Conservation (phyloP, 2,888 invertebrate species). For the Andrena minutula region DNA sequence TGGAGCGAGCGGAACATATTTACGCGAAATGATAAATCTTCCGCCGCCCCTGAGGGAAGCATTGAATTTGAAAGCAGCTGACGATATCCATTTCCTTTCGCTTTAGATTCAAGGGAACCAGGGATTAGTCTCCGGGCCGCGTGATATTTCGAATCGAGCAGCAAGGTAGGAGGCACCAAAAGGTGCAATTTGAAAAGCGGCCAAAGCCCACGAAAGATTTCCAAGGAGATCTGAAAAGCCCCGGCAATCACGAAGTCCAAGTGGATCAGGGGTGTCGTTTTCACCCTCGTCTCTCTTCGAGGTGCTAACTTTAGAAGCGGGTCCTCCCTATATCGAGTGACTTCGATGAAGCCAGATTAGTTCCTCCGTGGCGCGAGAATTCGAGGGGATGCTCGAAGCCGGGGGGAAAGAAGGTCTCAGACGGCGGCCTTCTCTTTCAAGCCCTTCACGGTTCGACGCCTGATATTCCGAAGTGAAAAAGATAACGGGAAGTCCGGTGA, state of each 20-base stretch:
- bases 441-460: not conserved
- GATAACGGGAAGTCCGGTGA: slow-evolving; percentile 8
- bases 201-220: slow-evolving; percentile 20
- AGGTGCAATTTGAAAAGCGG: not conserved
- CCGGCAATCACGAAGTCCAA: slow-evolving; percentile 49
- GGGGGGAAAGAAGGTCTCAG: slow-evolving; percentile 14
- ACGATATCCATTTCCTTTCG: too few species aligned
- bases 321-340: slow-evolving; percentile 56
- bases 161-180: not conserved
- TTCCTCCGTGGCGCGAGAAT: slow-evolving; percentile 49
- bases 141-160: not conserved
- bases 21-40: not conserved
- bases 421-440: not conserved
- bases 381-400: slow-evolving; percentile 25
- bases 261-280: slow-evolving; percentile 35
- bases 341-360: slow-evolving; percentile 72
- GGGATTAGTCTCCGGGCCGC: not conserved
- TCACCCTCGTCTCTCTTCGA: slow-evolving; percentile 23
- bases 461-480: not conserved
- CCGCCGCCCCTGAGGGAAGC: too few species aligned
- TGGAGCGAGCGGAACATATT: not conserved
- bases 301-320: slow-evolving; percentile 63
- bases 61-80: too few species aligned
- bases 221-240: not conserved
- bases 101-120: not conserved